Base-by-base conservation (phyloP, 2,113 vertebrate genomes). In the Sylvia atricapilla region DNA sequence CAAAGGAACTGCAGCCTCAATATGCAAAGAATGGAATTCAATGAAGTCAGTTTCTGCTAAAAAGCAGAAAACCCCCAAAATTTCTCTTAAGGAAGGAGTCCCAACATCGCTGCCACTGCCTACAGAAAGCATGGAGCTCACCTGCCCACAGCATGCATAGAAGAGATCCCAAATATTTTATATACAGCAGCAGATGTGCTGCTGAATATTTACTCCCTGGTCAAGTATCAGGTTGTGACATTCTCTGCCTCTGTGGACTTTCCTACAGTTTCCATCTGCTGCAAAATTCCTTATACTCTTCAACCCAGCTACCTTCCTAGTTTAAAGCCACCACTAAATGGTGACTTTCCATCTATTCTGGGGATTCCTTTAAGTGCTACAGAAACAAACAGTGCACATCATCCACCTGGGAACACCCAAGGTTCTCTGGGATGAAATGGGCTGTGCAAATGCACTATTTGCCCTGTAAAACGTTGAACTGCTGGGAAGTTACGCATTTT, bases 91-190 rank as follows among this genome's bases (percentile, higher is more conserved):
- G 52, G 27, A 69, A 41, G 27, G 62, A 91, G 43, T 14, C 23
- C 25, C 24, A 58, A 6, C 9, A 3, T 8, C 0, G 4, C 41
- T 84, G 84, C 18, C 19, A 9, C 3, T 15, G 33, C 28, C 63
- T 15, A 17, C 0, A 5, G 30, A 50, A 78, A 47, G 27, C 33
- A 33, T 1, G 0, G 46, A 58, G 88, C 74, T 93, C 43, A 72
- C 44, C 50, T 73, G 63, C 70, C 11, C 44, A 22, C 14, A 27
- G 23, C 0, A 2, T 1, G 10, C 5, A 24, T 0, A 62, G 56
- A 25, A 82, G 28, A 85, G 27, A 79, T 50, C 62, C 19, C 75
- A 31, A 79, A 43, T 49, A 64, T 24, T 59, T 69, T 11, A 27
- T 16, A 55, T 6, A 14, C 0, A 63, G 59, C 3, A 63, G 72